Evolutionary conservation across 2,113 vertebrate genomes (phyloP).

Genomic region (Centropus bengalensis): DNA sequence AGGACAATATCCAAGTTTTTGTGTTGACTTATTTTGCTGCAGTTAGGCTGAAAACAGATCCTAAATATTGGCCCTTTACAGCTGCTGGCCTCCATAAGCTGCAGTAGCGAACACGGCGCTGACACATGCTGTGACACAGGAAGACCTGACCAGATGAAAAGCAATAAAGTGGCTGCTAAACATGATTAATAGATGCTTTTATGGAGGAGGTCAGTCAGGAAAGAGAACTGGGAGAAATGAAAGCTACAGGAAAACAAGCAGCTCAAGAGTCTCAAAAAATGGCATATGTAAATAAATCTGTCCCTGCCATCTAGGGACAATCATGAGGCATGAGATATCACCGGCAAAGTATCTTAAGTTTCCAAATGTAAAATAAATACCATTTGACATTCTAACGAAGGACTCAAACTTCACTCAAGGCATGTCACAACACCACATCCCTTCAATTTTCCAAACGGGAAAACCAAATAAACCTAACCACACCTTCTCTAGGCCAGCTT

Average conservation of each 20-base stretch:
- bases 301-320: neutral
- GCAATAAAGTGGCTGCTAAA: neutral
- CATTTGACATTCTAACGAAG: neutral
- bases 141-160: neutral
- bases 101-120: neutral
- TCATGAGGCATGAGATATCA: neutral
- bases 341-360: neutral
- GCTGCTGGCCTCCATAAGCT: neutral
- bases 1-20: neutral
- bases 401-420: neutral
- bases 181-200: neutral
- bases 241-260: neutral
- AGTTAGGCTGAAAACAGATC: neutral
- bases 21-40: neutral
- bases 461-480: neutral
- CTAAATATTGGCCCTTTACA: neutral
- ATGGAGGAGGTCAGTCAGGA: neutral
- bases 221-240: neutral
- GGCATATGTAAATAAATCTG: neutral
- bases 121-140: neutral
- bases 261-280: neutral
- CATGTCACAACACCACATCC: neutral
- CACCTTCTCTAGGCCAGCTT: neutral
- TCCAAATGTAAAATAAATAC: neutral
- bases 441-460: neutral